phyloP scores from a whole-genome alignment of 1,140 invertebrate genomes.

The Panagrolaimus sp. region DNA sequence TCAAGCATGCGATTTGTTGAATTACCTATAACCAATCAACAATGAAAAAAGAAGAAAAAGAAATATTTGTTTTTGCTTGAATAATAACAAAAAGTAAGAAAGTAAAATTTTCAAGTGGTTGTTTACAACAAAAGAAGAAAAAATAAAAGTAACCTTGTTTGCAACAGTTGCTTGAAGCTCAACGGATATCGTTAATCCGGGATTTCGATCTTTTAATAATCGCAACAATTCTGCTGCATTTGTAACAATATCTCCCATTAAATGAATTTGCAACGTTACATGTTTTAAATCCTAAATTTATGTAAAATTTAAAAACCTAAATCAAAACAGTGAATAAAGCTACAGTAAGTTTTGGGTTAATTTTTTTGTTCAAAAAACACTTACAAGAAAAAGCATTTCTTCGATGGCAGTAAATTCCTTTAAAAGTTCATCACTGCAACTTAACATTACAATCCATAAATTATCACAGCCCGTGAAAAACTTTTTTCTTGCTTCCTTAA shows the following conservation, averaged over 20 bases:
- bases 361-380: neutral
- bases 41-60: too few species aligned
- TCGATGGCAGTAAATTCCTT: constrained; percentile 16
- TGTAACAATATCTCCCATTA: constrained; percentile 17
- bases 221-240: constrained; percentile 15
- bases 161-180: constrained; percentile 23
- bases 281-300: constrained; percentile 8
- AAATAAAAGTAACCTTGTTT: constrained; percentile 3
- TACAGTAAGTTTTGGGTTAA: too few species aligned
- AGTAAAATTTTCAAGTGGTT: neutral
- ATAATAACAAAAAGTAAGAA: neutral
- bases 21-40: constrained; percentile 16
- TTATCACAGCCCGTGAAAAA: constrained; percentile 19
- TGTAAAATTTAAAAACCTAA: too few species aligned
- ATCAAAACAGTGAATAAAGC: neutral
- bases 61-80: too few species aligned
- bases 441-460: constrained; percentile 22
- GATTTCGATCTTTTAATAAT: constrained; percentile 3
- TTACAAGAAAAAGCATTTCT: constrained; percentile 23
- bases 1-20: constrained; percentile 20
- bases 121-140: too few species aligned
- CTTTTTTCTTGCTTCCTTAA: constrained; percentile 17
- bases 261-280: constrained; percentile 27
- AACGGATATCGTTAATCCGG: constrained; percentile 15
- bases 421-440: constrained; percentile 12